These are phyloP conservation scores for Cheumatopsyche charites DNA, from an alignment of 1,140 invertebrate genomes.

Conservation along the genomic window DNA sequence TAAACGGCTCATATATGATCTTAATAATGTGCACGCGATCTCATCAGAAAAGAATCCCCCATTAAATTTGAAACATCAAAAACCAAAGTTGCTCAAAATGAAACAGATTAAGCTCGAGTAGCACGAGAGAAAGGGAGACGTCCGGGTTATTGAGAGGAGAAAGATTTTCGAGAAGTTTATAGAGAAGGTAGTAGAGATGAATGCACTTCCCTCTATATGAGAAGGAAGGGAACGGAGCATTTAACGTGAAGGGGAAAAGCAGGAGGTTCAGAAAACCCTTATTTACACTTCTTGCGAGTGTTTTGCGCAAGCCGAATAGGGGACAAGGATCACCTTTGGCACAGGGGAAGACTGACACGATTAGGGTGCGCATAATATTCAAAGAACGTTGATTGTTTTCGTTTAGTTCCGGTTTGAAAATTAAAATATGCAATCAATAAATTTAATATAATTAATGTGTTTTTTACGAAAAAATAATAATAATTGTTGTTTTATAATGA, in stretches of 20 bases:
- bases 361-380: constrained; percentile 18
- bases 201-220: background rate
- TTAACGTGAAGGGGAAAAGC: constrained; percentile 16
- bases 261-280: constrained; percentile 36
- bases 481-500: too few relatives aligned
- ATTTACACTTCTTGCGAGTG: constrained; percentile 48
- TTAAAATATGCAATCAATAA: too few relatives aligned
- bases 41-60: constrained; percentile 4
- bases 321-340: background rate
- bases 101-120: background rate
- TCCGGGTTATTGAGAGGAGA: background rate
- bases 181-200: constrained; percentile 7
- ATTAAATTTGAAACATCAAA: constrained; percentile 27
- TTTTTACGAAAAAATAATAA: too few relatives aligned
- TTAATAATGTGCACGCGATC: background rate
- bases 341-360: constrained; percentile 15
- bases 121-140: constrained; percentile 17
- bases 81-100: constrained; percentile 32
- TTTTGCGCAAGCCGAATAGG: constrained; percentile 43
- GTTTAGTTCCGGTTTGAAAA: too few relatives aligned
- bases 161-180: constrained; percentile 35
- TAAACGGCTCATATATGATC: constrained; percentile 4
- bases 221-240: constrained; percentile 38
- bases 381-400: constrained; percentile 4
- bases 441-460: too few relatives aligned